Percentiles rank a stretch among this genome's conserved stretches.
Conservation (phyloP, 2,888 invertebrate species). For the Achlya flavicornis region DNA sequence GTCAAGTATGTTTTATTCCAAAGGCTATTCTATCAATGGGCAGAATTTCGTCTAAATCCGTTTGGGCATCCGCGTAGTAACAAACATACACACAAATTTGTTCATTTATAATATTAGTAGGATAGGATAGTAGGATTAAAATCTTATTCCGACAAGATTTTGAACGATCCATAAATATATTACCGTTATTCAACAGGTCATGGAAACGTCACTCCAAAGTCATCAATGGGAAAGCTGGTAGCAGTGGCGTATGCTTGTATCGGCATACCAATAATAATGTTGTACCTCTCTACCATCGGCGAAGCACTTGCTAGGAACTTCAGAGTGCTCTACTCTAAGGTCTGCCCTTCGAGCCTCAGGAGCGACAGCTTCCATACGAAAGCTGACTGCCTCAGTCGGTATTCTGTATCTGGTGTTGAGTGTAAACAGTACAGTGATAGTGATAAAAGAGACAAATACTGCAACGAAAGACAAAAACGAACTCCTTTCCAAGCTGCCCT, state of each 20-base stretch:
- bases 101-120: too few species aligned
- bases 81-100: too few species aligned
- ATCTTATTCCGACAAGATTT: too few species aligned
- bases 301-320: slow-evolving; percentile 92
- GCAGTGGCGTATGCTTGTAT: slow-evolving; percentile 93
- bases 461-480: slow-evolving; percentile 46
- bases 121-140: too few species aligned
- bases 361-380: slow-evolving; percentile 52
- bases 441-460: slow-evolving; percentile 46
- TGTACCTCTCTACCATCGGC: slow-evolving; percentile 94
- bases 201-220: slow-evolving; percentile 92
- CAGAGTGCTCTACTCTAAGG: slow-evolving; percentile 87
- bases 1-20: too few species aligned
- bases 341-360: slow-evolving; percentile 59
- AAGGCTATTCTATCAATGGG: too few species aligned
- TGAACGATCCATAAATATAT: not conserved
- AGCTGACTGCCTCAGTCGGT: slow-evolving; percentile 51
- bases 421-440: slow-evolving; percentile 44
- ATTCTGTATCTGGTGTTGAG: slow-evolving; percentile 36
- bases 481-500: slow-evolving; percentile 77
- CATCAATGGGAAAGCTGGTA: slow-evolving; percentile 90
- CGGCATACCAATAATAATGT: slow-evolving; percentile 94
- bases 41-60: too few species aligned
- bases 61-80: too few species aligned
- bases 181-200: slow-evolving; percentile 85